Evolutionary conservation across 2,797 vertebrate genomes (phyloP).

Genomic region (Scolopax bukidnonensis): DNA sequence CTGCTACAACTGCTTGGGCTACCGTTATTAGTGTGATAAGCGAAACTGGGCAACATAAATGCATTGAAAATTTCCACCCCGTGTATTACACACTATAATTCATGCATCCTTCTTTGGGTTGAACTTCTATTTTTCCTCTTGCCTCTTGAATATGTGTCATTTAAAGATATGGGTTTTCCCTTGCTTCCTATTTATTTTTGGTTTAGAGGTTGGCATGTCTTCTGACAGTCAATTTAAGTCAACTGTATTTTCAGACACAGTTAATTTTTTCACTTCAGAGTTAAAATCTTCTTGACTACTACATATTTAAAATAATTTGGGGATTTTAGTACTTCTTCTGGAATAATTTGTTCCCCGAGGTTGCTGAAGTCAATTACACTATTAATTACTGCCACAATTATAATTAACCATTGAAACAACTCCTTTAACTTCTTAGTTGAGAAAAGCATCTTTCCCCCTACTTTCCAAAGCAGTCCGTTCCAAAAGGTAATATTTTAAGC

Average conservation of each 20-base stretch:
- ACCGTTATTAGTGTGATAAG: accelerated
- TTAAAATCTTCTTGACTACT: background rate
- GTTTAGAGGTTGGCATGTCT: background rate
- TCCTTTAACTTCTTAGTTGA: background rate
- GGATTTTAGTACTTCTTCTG: background rate
- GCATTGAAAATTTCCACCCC: background rate
- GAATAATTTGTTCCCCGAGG: background rate
- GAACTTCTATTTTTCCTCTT: background rate
- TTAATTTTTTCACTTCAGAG: background rate
- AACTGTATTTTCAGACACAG: background rate
- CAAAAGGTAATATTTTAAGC: background rate
- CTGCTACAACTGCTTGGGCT: background rate
- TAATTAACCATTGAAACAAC: constrained; percentile 26
- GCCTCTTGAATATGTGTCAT: background rate
- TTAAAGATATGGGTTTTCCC: background rate
- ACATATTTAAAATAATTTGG: background rate
- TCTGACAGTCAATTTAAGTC: background rate
- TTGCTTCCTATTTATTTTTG: background rate
- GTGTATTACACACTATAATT: background rate
- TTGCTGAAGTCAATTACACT: constrained; percentile 26
- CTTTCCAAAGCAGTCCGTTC: background rate
- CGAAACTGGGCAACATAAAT: background rate
- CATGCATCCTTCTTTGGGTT: background rate
- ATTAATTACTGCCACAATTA: constrained; percentile 36
- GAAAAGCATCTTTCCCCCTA: background rate